phyloP scores from a whole-genome alignment of 2,797 vertebrate genomes.

The Acrossocheilus fasciatus region DNA sequence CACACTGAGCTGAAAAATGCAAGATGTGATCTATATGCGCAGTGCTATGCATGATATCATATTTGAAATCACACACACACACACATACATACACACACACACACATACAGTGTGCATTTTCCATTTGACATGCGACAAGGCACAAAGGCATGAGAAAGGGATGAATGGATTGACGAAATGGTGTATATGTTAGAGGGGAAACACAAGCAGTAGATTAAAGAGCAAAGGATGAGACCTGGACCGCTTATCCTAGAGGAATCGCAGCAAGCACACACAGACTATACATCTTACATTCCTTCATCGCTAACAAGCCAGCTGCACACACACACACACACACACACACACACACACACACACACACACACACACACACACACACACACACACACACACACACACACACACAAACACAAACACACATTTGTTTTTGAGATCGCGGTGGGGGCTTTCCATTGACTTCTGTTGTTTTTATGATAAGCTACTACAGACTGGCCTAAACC shows the following conservation, averaged over 20 bases:
- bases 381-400: slow-evolving; percentile 33
- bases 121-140: not conserved
- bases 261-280: slow-evolving; percentile 5
- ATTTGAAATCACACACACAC: not conserved
- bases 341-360: slow-evolving; percentile 58
- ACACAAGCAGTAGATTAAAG: slow-evolving; percentile 40
- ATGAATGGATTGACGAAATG: not conserved
- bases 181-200: slow-evolving; percentile 13
- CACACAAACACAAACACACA: slow-evolving; percentile 44
- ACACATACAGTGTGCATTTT: not conserved
- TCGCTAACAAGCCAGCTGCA: slow-evolving; percentile 34
- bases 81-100: not conserved
- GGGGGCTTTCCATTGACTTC: not conserved
- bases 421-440: slow-evolving; percentile 7
- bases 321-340: slow-evolving; percentile 47
- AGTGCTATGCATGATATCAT: not conserved
- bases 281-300: slow-evolving; percentile 27
- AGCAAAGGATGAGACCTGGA: slow-evolving; percentile 29
- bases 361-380: slow-evolving; percentile 51
- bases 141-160: not conserved
- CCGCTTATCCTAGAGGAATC: slow-evolving; percentile 32
- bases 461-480: not conserved
- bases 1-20: slow-evolving; percentile 12
- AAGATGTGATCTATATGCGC: not conserved
- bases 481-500: not conserved